Conservation (phyloP, 2,797 vertebrate genomes). For the Lithobates pipiens region DNA sequence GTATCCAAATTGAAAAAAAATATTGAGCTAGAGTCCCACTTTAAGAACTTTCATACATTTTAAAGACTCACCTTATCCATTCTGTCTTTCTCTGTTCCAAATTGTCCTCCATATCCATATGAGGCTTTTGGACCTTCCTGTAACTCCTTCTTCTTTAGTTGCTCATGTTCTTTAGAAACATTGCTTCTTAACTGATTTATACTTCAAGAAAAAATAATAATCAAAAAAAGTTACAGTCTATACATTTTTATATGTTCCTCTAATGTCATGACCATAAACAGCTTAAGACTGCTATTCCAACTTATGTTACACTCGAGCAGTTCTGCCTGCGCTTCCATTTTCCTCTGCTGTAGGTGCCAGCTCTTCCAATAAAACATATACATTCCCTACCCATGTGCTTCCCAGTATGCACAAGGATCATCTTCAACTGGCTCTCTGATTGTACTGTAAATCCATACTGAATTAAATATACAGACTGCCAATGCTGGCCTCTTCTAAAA, state of each 20-base stretch:
- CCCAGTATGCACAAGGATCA: no score
- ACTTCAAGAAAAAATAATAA: conserved; percentile 62
- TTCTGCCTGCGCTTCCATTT: no score
- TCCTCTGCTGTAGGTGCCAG: no score
- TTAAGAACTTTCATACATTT: not conserved
- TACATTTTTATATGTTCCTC: not conserved
- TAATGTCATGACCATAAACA: no score
- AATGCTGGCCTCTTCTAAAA: no score
- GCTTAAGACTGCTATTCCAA: no score
- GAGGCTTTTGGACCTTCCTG: conserved; percentile 87
- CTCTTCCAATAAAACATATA: no score
- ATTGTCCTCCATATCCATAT: conserved; percentile 94
- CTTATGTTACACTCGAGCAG: no score
- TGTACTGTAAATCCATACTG: no score
- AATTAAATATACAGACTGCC: no score
- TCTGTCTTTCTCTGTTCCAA: conserved; percentile 91
- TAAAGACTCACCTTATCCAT: conserved; percentile 91
- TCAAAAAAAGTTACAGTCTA: not conserved
- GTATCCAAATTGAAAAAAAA: not conserved
- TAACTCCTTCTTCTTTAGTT: conserved; percentile 87
- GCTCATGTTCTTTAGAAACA: conserved; percentile 88
- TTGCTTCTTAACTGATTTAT: conserved; percentile 84
- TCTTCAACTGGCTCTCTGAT: no score
- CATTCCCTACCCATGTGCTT: no score
- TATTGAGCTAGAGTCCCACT: not conserved